Conservation (phyloP, 2,113 vertebrate genomes). For the Protobothrops mucrosquamatus region DNA sequence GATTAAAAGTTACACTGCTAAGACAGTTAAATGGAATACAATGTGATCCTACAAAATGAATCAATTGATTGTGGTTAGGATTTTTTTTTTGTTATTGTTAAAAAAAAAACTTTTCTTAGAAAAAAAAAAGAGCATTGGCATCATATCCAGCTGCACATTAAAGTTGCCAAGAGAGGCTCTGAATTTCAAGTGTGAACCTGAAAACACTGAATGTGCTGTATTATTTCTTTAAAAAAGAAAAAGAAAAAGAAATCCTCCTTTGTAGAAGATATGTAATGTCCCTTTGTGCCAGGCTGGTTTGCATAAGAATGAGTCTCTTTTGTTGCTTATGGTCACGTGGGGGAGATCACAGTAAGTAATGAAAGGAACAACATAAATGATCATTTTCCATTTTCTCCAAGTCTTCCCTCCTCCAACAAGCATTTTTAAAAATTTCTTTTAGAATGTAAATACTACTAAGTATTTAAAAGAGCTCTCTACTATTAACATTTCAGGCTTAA, state of each 20-base stretch:
- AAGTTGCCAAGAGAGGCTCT: slow-evolving; percentile 63
- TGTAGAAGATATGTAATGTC: slow-evolving; percentile 77
- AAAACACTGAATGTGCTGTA: slow-evolving; percentile 69
- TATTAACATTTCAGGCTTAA: slow-evolving; percentile 70
- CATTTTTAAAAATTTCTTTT: slow-evolving; percentile 56
- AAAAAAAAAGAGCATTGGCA: slow-evolving; percentile 32
- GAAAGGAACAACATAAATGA: slow-evolving; percentile 63
- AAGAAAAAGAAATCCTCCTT: slow-evolving; percentile 71
- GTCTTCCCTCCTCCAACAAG: slow-evolving; percentile 42
- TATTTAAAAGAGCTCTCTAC: slow-evolving; percentile 58
- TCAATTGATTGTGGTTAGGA: slow-evolving; percentile 59
- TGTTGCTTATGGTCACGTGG: slow-evolving; percentile 70
- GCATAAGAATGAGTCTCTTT: slow-evolving; percentile 84
- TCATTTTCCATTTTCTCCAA: slow-evolving; percentile 66
- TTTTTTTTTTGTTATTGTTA: neutral
- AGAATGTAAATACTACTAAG: slow-evolving; percentile 65
- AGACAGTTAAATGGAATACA: slow-evolving; percentile 44
- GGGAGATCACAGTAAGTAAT: slow-evolving; percentile 58
- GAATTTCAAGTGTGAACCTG: slow-evolving; percentile 66
- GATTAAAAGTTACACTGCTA: slow-evolving; percentile 47
- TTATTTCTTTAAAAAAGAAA: slow-evolving; percentile 50
- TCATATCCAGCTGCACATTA: slow-evolving; percentile 64
- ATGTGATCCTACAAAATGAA: slow-evolving; percentile 51
- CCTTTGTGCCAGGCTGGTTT: slow-evolving; percentile 77
- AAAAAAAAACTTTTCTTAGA: neutral